A percentile compares a stretch with the other conserved stretches of the same genome.
phyloP scores from a whole-genome alignment of 2,797 vertebrate species.

The Tadarida brasiliensis region DNA sequence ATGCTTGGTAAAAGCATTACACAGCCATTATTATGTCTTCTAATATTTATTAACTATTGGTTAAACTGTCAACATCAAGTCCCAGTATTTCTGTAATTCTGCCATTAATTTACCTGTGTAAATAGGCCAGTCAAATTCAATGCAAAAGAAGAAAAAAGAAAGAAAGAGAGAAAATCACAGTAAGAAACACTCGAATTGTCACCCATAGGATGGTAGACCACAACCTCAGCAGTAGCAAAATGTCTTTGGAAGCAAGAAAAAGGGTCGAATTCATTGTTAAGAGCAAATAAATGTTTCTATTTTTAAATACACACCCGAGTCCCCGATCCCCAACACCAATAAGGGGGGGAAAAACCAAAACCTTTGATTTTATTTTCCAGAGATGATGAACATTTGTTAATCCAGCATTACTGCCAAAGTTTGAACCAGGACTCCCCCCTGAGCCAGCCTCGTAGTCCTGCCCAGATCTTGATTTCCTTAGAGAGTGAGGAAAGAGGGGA shows the following conservation, averaged over 20 bases:
- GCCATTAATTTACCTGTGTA: slow-evolving; percentile 52
- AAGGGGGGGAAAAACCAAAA: slow-evolving; percentile 81
- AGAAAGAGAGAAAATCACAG: not conserved
- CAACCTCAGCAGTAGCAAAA: slow-evolving; percentile 26
- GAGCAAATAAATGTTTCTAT: slow-evolving; percentile 77
- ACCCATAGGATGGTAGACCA: not conserved
- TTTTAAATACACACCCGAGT: slow-evolving; percentile 75
- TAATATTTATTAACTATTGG: slow-evolving; percentile 61
- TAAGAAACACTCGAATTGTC: slow-evolving; percentile 26
- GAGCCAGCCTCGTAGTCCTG: slow-evolving; percentile 98
- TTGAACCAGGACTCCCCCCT: slow-evolving; percentile 99
- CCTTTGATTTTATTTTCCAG: slow-evolving; percentile 90
- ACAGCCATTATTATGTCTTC: slow-evolving; percentile 44
- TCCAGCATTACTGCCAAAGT: slow-evolving; percentile 99
- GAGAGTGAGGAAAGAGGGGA: slow-evolving; percentile 99
- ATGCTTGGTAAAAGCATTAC: slow-evolving; percentile 51
- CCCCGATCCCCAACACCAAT: slow-evolving; percentile 73
- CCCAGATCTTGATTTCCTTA: slow-evolving; percentile 99
- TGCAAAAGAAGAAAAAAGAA: slow-evolving; percentile 1
- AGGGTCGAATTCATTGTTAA: slow-evolving; percentile 72
- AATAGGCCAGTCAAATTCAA: slow-evolving; percentile 55
- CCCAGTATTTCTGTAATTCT: slow-evolving; percentile 24
- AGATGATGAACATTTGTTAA: slow-evolving; percentile 99
- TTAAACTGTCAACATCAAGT: not conserved
- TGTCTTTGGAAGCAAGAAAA: slow-evolving; percentile 61